Percentiles rank a stretch among this genome's conserved stretches.
Evolutionary conservation across 2,113 vertebrate species (phyloP).

Genomic region (Hyla sarda): DNA sequence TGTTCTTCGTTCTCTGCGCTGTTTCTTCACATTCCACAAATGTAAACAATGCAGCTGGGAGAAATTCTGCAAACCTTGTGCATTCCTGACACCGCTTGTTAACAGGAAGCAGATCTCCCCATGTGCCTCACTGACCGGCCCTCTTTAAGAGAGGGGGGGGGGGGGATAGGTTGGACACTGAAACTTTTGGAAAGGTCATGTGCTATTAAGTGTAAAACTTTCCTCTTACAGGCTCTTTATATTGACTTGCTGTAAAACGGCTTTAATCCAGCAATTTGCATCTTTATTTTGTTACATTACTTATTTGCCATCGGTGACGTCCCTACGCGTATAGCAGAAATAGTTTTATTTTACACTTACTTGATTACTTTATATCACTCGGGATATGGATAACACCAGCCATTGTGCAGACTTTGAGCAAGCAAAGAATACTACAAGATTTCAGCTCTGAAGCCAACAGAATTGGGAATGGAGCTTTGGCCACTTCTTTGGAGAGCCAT

Average conservation of each 20-base stretch:
- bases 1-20: constrained; percentile 36
- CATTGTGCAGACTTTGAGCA: background rate
- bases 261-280: background rate
- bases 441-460: background rate
- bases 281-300: too few relatives aligned
- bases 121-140: constrained; percentile 14
- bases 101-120: constrained; percentile 26
- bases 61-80: constrained; percentile 17
- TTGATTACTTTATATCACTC: background rate
- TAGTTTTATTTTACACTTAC: background rate
- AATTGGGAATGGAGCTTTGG: background rate
- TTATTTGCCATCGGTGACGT: too few relatives aligned
- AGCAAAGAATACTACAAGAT: background rate
- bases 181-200: background rate
- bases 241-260: background rate
- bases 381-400: too few relatives aligned
- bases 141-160: background rate
- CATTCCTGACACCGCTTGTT: constrained; percentile 19
- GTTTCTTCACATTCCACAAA: constrained; percentile 51
- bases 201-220: background rate
- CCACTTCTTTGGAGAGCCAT: too few relatives aligned
- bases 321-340: background rate
- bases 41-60: constrained; percentile 48
- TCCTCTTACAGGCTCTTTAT: background rate
- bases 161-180: background rate